Evolutionary conservation across 2,888 invertebrate species (phyloP), one percentile per base, ranked within the genome.

Genomic region (Suillia variegata): DNA sequence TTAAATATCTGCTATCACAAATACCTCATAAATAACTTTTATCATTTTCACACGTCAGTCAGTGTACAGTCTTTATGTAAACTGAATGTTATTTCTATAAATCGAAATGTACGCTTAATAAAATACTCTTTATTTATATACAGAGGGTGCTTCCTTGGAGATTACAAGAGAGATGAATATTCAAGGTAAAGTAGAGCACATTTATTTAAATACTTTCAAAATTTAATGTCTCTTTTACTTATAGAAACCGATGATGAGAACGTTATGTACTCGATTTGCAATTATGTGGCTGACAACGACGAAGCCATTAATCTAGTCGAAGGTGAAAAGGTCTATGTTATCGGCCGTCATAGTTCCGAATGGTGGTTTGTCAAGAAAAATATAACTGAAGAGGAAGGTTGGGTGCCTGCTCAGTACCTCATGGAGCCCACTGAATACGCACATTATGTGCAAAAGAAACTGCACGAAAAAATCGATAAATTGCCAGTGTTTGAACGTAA

Each of bases 321-420:
- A 83, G 95, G 95, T 64, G 95, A 96, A 84, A 88, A 89, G 69
- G 89, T 96, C 6, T 92, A 92, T 70, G 89, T 96, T 31, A 82
- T 93, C 61, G 92, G 91, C 82, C 90, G 90, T 55, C 90, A 91
- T 53, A 93, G 93, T 79, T 87, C 89, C 55, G 95, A 95, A 77
- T 95, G 95, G 94, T 96, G 95, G 94, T 93, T 91, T 75, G 93
- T 96, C 1, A 89, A 89, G 70, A 96, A 96, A 80, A 89, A 92
- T 79, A 84, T 94, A 22, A 94, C 94, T 0, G 91, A 93, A 78
- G 94, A 96, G 82, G 93, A 91, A 71, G 96, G 96, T 61, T 94
- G 93, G 91, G 94, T 95, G n/a, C 95, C 95, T 15, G 92, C 94
- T 0, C 91, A 92, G 77, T 91, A 93, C 75, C 84, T 96, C 2